phyloP scores from a whole-genome alignment of 2,888 invertebrate genomes.

The Calameuta filiformis region DNA sequence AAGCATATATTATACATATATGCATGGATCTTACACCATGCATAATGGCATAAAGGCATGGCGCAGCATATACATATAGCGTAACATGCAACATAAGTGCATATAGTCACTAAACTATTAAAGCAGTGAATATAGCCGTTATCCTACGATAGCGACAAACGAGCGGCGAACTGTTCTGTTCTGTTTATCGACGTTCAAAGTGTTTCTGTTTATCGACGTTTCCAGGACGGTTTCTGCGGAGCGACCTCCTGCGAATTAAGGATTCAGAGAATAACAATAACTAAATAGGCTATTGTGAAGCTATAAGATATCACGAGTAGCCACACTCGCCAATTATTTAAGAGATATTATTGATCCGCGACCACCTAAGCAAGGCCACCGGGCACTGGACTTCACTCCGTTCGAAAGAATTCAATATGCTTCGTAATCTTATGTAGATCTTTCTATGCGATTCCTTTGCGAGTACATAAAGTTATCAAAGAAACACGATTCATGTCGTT shows the following conservation, averaged over 20 bases:
- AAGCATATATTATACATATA: too few species aligned
- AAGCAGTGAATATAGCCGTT: not conserved
- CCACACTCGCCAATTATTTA: slow-evolving; percentile 44
- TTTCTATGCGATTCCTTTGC: too few species aligned
- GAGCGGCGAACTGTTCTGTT: not conserved
- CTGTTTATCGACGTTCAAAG: not conserved
- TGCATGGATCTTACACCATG: not conserved
- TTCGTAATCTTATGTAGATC: not conserved
- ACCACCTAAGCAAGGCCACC: slow-evolving; percentile 38
- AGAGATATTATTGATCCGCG: slow-evolving; percentile 44
- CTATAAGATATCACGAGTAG: slow-evolving; percentile 38
- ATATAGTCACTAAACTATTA: not conserved
- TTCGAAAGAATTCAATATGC: not conserved
- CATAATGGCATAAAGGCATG: not conserved
- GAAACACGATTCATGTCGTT: not conserved
- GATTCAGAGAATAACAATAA: not conserved
- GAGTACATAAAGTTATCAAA: too few species aligned
- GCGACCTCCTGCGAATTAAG: not conserved
- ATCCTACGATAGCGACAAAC: not conserved
- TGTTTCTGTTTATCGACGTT: not conserved
- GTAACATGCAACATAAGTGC: not conserved
- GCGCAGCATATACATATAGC: not conserved
- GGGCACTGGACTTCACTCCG: not conserved
- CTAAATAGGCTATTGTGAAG: not conserved
- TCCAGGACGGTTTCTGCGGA: not conserved